These are phyloP conservation scores for Serripes groenlandicus DNA, from an alignment of 2,888 invertebrate species.

Conservation along the genomic window DNA sequence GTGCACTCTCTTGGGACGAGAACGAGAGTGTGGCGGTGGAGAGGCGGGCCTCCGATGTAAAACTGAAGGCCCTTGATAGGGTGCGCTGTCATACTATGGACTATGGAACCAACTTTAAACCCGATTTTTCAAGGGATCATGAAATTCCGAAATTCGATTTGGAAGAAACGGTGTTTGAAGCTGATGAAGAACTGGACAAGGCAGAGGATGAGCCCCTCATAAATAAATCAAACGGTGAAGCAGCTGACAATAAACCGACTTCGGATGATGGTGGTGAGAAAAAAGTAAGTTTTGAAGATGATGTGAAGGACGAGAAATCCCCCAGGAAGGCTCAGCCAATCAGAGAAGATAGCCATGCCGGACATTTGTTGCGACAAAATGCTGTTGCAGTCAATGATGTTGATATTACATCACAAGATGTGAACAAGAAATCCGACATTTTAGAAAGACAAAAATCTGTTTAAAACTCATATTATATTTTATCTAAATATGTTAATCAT, in stretches of 20 bases:
- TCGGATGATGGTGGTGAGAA: not conserved
- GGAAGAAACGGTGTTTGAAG: conserved; percentile 48
- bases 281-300: conserved; percentile 10
- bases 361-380: conserved; percentile 52
- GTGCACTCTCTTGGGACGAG: conserved; percentile 54
- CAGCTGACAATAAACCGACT: not conserved
- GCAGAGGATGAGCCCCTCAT: conserved; percentile 37
- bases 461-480: too few species aligned
- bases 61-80: conserved; percentile 34
- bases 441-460: conserved; percentile 46
- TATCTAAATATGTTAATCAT: too few species aligned
- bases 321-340: conserved; percentile 6
- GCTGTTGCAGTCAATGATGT: conserved; percentile 47
- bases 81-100: conserved; percentile 26
- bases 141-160: conserved; percentile 17
- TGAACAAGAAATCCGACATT: conserved; percentile 16
- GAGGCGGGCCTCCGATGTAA: conserved; percentile 55
- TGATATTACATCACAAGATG: conserved; percentile 41
- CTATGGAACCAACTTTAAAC: not conserved
- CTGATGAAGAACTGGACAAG: conserved; percentile 18
- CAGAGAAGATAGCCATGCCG: conserved; percentile 26
- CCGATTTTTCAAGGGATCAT: not conserved
- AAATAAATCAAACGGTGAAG: conserved; percentile 1
- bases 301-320: not conserved
- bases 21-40: conserved; percentile 30